Conservation (phyloP, 2,797 vertebrate genomes). For the Pantherophis alleghaniensis region DNA sequence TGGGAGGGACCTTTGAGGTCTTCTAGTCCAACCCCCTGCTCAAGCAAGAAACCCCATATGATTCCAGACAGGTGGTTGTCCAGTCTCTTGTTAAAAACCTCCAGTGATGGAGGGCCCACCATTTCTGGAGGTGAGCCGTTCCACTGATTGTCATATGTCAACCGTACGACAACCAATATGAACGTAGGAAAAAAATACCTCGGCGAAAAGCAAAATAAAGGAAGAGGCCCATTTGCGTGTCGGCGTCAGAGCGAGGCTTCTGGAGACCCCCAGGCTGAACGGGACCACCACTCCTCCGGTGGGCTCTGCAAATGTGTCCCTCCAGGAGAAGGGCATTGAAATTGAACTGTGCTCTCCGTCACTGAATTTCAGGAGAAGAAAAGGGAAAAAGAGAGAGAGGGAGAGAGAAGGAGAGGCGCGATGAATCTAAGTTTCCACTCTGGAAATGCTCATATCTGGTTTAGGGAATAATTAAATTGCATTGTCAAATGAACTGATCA, state of each 20-base stretch:
- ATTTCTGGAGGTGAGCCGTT: not conserved
- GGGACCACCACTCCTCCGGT: too few species aligned
- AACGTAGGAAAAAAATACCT: not conserved
- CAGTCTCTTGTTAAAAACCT: too few species aligned
- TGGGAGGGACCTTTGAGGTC: too few species aligned
- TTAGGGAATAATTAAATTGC: constrained; percentile 54
- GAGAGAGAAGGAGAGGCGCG: rapidly evolving
- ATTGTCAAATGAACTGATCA: constrained; percentile 48
- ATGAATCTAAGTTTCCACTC: not conserved
- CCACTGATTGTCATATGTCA: too few species aligned
- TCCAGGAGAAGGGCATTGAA: not conserved
- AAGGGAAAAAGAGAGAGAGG: rapidly evolving
- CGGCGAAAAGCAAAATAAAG: not conserved
- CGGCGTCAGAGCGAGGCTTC: not conserved
- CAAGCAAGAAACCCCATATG: too few species aligned
- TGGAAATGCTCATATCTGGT: constrained; percentile 43
- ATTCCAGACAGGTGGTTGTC: too few species aligned
- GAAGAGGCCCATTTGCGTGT: not conserved
- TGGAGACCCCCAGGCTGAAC: too few species aligned
- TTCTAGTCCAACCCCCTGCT: too few species aligned
- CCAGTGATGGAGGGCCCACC: too few species aligned
- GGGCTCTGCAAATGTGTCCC: rapidly evolving
- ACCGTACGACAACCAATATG: not conserved
- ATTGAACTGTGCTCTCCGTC: too few species aligned
- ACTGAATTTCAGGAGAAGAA: not conserved